phyloP scores from a whole-genome alignment of 2,888 invertebrate genomes.

The Tuberolachnus salignus region DNA sequence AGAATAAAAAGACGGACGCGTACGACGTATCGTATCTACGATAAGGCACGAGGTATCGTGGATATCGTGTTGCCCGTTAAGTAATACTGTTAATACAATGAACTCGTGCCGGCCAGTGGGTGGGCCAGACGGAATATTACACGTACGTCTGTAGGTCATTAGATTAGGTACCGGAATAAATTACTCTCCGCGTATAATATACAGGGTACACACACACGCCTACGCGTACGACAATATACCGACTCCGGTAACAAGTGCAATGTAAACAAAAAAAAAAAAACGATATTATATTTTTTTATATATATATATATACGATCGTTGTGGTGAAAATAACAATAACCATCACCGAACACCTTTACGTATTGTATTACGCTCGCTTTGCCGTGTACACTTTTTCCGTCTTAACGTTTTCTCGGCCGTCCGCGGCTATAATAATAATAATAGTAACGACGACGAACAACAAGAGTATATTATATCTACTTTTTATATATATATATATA shows the following conservation, averaged over 20 bases:
- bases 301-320: not conserved
- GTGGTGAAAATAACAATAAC: not conserved
- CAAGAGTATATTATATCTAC: too few relatives aligned
- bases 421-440: not conserved
- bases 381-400: not conserved
- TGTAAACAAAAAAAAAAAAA: slow-evolving; percentile 33
- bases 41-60: too few relatives aligned
- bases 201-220: not conserved
- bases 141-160: slow-evolving; percentile 36
- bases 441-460: too few relatives aligned
- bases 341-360: not conserved
- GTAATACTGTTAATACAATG: slow-evolving; percentile 14
- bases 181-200: not conserved
- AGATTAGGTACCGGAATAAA: slow-evolving; percentile 22
- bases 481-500: not conserved
- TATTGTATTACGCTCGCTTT: too few relatives aligned
- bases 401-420: not conserved
- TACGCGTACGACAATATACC: not conserved
- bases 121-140: slow-evolving; percentile 22
- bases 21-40: not conserved
- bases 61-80: too few relatives aligned
- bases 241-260: not conserved
- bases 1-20: too few relatives aligned
- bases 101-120: slow-evolving; percentile 27
- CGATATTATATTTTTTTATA: too few relatives aligned